A percentile compares a stretch with the other conserved stretches of the same genome.
phyloP scores from a whole-genome alignment of 2,113 vertebrate genomes.

The Diphyllodes magnificus region DNA sequence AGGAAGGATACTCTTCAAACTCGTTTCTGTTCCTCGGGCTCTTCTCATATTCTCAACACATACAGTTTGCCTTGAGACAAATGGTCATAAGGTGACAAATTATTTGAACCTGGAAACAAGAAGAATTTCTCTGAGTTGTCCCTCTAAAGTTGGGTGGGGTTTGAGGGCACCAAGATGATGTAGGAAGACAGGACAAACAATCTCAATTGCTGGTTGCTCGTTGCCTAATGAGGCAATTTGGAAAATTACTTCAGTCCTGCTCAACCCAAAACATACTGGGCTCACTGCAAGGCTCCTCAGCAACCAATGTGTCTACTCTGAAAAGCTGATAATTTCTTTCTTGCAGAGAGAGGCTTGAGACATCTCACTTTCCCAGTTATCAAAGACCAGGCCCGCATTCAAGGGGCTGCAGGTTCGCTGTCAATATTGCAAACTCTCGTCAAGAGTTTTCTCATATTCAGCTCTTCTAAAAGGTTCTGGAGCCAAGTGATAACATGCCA shows the following conservation, averaged over 20 bases:
- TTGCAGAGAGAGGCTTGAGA: neutral
- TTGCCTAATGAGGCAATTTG: neutral
- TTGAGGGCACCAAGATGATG: neutral
- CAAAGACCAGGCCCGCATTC: neutral
- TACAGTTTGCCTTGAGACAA: neutral
- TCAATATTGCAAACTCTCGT: neutral
- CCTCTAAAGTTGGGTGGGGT: neutral
- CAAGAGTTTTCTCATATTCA: neutral
- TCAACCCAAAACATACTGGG: neutral
- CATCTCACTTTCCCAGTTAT: neutral
- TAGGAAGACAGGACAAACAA: neutral
- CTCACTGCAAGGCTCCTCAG: neutral
- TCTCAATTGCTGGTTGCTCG: neutral
- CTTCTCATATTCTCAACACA: neutral
- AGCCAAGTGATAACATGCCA: neutral
- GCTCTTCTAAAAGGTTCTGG: neutral
- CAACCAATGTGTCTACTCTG: neutral
- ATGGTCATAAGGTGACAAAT: neutral
- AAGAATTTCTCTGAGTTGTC: neutral
- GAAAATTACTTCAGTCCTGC: neutral
- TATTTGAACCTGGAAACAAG: neutral
- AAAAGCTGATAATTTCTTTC: neutral
- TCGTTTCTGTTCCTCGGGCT: neutral
- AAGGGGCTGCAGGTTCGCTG: neutral
- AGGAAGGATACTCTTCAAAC: neutral